Evolutionary conservation across 2,888 invertebrate genomes (phyloP), one percentile per base, ranked within the genome.

Genomic region (Drosophila histrio): DNA sequence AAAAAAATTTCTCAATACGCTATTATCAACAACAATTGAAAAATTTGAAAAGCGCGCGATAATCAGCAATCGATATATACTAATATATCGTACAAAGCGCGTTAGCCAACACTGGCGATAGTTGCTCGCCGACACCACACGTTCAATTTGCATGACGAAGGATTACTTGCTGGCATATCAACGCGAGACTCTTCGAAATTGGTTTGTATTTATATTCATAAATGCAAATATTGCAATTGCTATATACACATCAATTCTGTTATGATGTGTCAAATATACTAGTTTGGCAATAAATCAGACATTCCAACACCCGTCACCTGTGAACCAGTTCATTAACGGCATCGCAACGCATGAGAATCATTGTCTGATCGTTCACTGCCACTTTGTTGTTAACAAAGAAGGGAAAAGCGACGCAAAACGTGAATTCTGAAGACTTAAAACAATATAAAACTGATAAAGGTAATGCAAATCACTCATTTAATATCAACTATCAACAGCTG

Each of bases 341-440:
- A 22, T 17, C 15, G 7, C 5, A 50, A 19, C 44, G 52, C 32
- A 46, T 56, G 41, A 49, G 5, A 26, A 17, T 26, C 44, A 24
- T 7, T 22, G 76, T 60, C 61, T 81, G 82, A 64, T 22, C 78
- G 82, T 78, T 21, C 19, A 65, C 24, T 56, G 46, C 26, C 66
- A 72, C 63, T 65, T 72, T 68, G 63, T 80, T 74, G 69, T 72
- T 78, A 80, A 84, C 80, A 81, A 81, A 83, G 80, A 67, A 80
- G 60, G 54, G 64, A 77, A 66, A 77, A 62, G 49, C 62, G 62
- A 72, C 59, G 64, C 46, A 53, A 68, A 81, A 86, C 81, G 86
- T 81, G 77, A 83, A 83, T 43, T 75, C 47, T 57, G 53, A 60
- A 62, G 44, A 44, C 19, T 63, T 54, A 44, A 65, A 64, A 59